Conservation (phyloP, 2,888 invertebrate genomes). For the Desoria tigrina region DNA sequence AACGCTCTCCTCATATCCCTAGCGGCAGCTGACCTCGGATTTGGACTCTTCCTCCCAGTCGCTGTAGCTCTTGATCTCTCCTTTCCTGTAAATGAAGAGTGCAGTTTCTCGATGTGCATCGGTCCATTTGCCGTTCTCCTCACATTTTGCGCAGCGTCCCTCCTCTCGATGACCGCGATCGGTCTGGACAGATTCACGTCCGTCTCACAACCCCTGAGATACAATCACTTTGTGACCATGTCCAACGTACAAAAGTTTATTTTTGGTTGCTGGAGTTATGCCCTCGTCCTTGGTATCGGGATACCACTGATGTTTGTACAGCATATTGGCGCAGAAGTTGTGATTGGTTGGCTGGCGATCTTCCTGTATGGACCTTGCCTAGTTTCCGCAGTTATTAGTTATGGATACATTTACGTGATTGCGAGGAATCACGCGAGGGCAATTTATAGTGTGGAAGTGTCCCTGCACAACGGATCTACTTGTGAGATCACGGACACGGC, state of each 20-base stretch:
- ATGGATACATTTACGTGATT: slow-evolving; percentile 66
- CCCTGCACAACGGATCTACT: slow-evolving; percentile 44
- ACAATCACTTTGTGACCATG: slow-evolving; percentile 67
- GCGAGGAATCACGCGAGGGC: slow-evolving; percentile 64
- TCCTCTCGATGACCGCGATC: slow-evolving; percentile 65
- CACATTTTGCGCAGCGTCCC: slow-evolving; percentile 64
- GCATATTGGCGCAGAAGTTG: slow-evolving; percentile 38
- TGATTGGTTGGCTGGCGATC: slow-evolving; percentile 46
- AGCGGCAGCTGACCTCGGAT: slow-evolving; percentile 65
- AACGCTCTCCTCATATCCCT: slow-evolving; percentile 66
- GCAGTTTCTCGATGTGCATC: slow-evolving; percentile 59
- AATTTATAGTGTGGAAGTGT: slow-evolving; percentile 20
- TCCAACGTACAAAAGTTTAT: slow-evolving; percentile 64
- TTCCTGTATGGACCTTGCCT: slow-evolving; percentile 66
- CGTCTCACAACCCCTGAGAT: slow-evolving; percentile 65
- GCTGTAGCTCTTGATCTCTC: slow-evolving; percentile 64
- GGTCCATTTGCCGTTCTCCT: slow-evolving; percentile 64
- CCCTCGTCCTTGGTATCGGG: slow-evolving; percentile 60
- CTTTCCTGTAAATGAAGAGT: slow-evolving; percentile 38
- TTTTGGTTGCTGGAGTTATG: slow-evolving; percentile 64
- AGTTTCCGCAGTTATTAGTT: slow-evolving; percentile 63
- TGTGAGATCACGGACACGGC: slow-evolving; percentile 47
- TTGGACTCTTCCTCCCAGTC: slow-evolving; percentile 65
- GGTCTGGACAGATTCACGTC: slow-evolving; percentile 67
- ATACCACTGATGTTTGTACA: slow-evolving; percentile 38